Conservation (phyloP, 2,113 vertebrate species). For the Pungitius pungitius region DNA sequence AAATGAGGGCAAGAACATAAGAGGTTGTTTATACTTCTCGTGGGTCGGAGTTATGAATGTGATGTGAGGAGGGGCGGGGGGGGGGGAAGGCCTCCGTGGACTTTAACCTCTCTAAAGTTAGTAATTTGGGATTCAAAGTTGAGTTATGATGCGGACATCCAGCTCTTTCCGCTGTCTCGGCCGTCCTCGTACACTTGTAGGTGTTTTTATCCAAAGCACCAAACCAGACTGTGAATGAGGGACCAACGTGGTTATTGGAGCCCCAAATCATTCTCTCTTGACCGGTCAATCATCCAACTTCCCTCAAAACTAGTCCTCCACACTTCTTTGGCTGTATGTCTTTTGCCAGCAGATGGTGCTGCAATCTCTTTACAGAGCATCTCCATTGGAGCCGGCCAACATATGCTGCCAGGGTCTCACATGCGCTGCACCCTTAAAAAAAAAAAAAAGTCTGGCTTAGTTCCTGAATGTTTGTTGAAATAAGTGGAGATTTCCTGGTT, state of each 20-base stretch:
- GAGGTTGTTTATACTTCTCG: slow-evolving; percentile 78
- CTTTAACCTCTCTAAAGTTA: slow-evolving; percentile 55
- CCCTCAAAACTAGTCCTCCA: not conserved
- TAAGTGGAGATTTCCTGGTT: slow-evolving; percentile 91
- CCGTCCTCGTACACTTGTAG: not conserved
- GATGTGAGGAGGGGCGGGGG: too few species aligned
- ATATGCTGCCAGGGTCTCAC: slow-evolving; percentile 44
- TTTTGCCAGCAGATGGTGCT: slow-evolving; percentile 82
- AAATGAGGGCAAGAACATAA: slow-evolving; percentile 81
- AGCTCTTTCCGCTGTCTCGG: not conserved
- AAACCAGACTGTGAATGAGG: not conserved
- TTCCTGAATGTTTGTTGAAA: slow-evolving; percentile 90
- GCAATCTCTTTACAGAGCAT: slow-evolving; percentile 69
- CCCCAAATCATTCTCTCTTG: not conserved
- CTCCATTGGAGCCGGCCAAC: slow-evolving; percentile 18
- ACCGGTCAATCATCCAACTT: slow-evolving; percentile 3
- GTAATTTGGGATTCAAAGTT: slow-evolving; percentile 43
- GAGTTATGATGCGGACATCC: slow-evolving; percentile 16
- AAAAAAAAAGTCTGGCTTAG: slow-evolving; percentile 71
- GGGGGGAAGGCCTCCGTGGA: slow-evolving; percentile 63
- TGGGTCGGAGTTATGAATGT: slow-evolving; percentile 70
- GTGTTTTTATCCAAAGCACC: slow-evolving; percentile 11
- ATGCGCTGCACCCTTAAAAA: slow-evolving; percentile 36
- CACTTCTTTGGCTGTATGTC: not conserved
- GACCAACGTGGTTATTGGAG: not conserved